Conservation (phyloP, 2,113 vertebrate genomes). For the Haliaeetus leucogaster region DNA sequence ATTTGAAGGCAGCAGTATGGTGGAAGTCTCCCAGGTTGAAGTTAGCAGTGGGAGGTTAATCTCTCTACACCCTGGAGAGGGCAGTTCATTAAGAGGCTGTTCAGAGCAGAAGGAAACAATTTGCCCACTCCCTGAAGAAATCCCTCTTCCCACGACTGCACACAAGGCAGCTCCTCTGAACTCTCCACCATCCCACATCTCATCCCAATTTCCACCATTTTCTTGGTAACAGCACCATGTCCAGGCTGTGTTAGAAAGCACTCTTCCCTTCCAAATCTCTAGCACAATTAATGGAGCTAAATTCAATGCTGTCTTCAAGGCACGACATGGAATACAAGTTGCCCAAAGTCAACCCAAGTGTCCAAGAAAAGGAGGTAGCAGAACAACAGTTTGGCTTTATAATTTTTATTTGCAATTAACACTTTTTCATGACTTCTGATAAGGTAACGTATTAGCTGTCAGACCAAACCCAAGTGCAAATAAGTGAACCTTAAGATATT, state of each 20-base stretch:
- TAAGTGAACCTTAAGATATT: not conserved
- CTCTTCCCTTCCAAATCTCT: not conserved
- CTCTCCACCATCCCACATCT: not conserved
- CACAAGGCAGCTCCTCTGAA: not conserved
- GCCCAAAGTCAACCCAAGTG: fast-evolving
- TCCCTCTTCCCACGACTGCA: not conserved
- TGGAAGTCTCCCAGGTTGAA: conserved; percentile 32
- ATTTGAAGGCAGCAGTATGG: not conserved
- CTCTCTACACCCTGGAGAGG: not conserved
- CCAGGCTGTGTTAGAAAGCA: not conserved
- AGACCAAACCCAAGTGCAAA: not conserved
- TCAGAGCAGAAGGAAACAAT: conserved; percentile 26
- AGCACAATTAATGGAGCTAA: fast-evolving
- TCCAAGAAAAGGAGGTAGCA: not conserved
- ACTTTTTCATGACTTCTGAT: not conserved
- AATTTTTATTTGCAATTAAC: not conserved
- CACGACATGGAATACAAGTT: fast-evolving
- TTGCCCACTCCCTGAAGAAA: conserved; percentile 13
- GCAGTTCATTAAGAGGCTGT: conserved; percentile 1
- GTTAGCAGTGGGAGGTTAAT: not conserved
- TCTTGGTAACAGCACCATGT: not conserved
- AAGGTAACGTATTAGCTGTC: not conserved
- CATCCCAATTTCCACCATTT: fast-evolving
- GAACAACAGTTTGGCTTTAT: not conserved
- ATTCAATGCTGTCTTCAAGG: fast-evolving